Base-by-base conservation (phyloP, 1,140 invertebrate genomes). In the Temnothorax curvispinosus region DNA sequence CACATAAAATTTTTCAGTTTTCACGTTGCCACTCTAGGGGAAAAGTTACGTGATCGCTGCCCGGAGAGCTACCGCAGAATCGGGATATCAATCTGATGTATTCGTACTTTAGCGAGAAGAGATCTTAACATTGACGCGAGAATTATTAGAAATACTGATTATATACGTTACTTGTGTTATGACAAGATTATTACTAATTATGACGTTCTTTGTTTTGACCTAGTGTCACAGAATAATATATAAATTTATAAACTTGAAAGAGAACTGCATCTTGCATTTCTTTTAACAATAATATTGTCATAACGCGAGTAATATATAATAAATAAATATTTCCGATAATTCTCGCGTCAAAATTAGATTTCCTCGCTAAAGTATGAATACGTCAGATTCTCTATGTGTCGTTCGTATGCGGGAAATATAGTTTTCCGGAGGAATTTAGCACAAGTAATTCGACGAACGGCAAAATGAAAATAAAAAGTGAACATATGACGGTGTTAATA, bases 381-480 rank as follows among this genome's bases (percentile, higher is more conserved):
- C 27, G 1, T 27, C 27, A 27, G 27, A 27, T 27, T 27, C 27
- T 1, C 27, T 65, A 21, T n/a, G 32, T 65, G 3, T 6, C 32
- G 6, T 67, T 27, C 27, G 27, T 41, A 9, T 41, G 18, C 8
- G 18, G 3, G 21, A 67, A 67, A 13, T 21, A 13, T 67, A 67
- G 9, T 67, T 21, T 67, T 44, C 18, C 11, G 18, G 35, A 67
- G n/a, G 64, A 74, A 56, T 74, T 74, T 74, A 58, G 8, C 41
- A 21, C n/a, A 15, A 47, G 13, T 62, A 64, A 8, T 47, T 58
- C 3, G n/a, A 56, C n/a, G 18, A 60, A 41, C 35, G 15, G 35
- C 21, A 6, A 60, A 27, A 27, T n/a, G n/a, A n/a, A n/a, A n/a
- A n/a, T n/a, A n/a, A n/a, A n/a, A n/a, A n/a, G n/a, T n/a, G n/a